Percentiles rank a stretch among this genome's conserved stretches.
Evolutionary conservation across 2,888 invertebrate species (phyloP).

Genomic region (Calameuta idolon): DNA sequence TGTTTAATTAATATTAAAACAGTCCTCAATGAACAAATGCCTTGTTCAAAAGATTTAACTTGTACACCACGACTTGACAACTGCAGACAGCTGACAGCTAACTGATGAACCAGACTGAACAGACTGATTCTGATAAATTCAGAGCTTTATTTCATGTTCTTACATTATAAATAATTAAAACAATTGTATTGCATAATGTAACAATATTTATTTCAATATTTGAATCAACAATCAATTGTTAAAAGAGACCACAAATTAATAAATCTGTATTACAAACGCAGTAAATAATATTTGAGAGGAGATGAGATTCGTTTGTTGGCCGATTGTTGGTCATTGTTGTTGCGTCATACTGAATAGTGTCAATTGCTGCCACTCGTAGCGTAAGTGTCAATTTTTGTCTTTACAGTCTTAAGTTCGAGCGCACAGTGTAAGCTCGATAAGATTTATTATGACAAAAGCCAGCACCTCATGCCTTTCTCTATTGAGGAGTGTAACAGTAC

Average conservation of each 20-base stretch:
- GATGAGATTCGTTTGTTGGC: too few relatives aligned
- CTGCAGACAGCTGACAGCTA: neutral
- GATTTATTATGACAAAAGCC: too few relatives aligned
- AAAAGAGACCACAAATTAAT: neutral
- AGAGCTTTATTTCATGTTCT: neutral
- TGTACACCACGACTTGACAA: neutral
- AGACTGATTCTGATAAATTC: neutral
- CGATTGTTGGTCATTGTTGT: too few relatives aligned
- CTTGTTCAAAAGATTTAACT: neutral
- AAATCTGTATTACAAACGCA: neutral
- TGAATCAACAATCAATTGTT: neutral
- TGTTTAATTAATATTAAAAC: neutral
- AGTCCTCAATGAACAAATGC: neutral
- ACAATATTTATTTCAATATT: neutral
- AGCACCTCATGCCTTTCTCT: too few relatives aligned
- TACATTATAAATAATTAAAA: neutral
- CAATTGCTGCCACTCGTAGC: too few relatives aligned
- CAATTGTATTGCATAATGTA: neutral
- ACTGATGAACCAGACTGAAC: neutral
- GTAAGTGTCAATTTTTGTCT: too few relatives aligned
- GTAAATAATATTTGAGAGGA: too few relatives aligned
- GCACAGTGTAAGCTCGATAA: too few relatives aligned
- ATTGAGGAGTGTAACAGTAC: too few relatives aligned
- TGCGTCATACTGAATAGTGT: neutral
- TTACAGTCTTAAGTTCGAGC: too few relatives aligned